Evolutionary conservation across 1,140 invertebrate genomes (phyloP), one percentile per base, ranked within the genome.

Genomic region (Cherax destructor): DNA sequence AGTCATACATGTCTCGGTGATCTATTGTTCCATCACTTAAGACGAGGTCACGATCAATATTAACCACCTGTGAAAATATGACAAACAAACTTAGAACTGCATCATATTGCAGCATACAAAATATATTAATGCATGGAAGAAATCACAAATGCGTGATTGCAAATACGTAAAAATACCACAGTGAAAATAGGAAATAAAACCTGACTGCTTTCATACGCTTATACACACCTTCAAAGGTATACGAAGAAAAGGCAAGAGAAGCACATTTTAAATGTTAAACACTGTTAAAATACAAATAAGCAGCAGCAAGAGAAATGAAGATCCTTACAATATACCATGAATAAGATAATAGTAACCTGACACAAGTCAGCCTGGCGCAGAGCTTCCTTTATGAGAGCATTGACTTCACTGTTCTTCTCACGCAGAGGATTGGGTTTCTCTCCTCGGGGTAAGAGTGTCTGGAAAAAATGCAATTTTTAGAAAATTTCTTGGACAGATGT

Each of bases 361-460:
- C 93, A 93, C 56, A 94, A 94, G 10, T 95, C 94, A 93, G 96
- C 95, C 83, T 95, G 95, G 69, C 95, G 94, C 77, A 97, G 94
- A 94, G 96, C 95, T 92, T 96, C 95, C 92, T 96, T 95, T 50
- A 98, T 94, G 81, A 97, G 93, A 92, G 96, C 95, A 95, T 98
- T 98, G 4, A 98, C 96, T 95, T 96, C 94, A 2, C 94, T 93
- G 94, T 97, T 96, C 94, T 97, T 97, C 83, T 97, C 96, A 93
- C 98, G 95, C 93, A 98, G 94, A 88, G 95, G 94, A 95, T 98
- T 98, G 9, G 97, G 97, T 94, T 97, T 95, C 94, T 98, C 97
- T 72, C 98, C 98, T 93, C 97, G 95, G 74, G 98, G 98, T 91
- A 98, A 41, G 56, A 92, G 81, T 83, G 79, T 91, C 86, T 92